Base-by-base conservation (phyloP, 1,140 invertebrate genomes). In the Drosophila kepulauana region DNA sequence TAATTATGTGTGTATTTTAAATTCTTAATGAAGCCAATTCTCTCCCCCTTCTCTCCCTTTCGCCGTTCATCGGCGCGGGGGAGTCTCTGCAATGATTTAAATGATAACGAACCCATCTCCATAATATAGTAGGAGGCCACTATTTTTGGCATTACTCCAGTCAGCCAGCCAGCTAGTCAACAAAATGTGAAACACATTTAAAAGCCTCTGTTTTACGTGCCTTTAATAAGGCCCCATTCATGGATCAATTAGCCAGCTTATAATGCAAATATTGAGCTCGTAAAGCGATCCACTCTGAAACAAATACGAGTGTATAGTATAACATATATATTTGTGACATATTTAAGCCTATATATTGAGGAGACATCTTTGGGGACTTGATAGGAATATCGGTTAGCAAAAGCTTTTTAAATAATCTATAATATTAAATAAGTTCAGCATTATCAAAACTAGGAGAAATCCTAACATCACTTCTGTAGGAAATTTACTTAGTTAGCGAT, bases 1-100 rank as follows among this genome's bases (percentile, higher is more conserved):
- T 84, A 89, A 88, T 88, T 88, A 88, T 89, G 81, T 81, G 75
- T 78, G 84, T 64, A 49, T 81, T 89, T 89, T 89, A 89, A 84
- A 89, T 89, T 89, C 85, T 89, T 89, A 89, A 89, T 89, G 85
- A 89, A 89, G 82, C 79, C 33, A 33, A 8, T 8, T 73, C 78
- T 63, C 81, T 43, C 35, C 77, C 78, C 63, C 81, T 43, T 11
- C 15, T 5, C n/a, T 13, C 5, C 7, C 7, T 33, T 33, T 38
- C 13, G 45, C 45, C 62, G 56, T 15, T n/a, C 38, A 43, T 51
- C 41, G 41, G n/a, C 2, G 61, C 56, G 76, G 72, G 57, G 72
- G 76, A 66, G 72, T 65, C 13, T 78, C 69, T 80, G 75, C 70
- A 56, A 89, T 89, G 64, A 89, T 85, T 89, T 81, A 89, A 85